Percentiles rank a stretch among this genome's conserved stretches.
These are phyloP conservation scores for Marcusenius ussheri DNA, from an alignment of 2,113 vertebrate genomes.

Conservation along the genomic window DNA sequence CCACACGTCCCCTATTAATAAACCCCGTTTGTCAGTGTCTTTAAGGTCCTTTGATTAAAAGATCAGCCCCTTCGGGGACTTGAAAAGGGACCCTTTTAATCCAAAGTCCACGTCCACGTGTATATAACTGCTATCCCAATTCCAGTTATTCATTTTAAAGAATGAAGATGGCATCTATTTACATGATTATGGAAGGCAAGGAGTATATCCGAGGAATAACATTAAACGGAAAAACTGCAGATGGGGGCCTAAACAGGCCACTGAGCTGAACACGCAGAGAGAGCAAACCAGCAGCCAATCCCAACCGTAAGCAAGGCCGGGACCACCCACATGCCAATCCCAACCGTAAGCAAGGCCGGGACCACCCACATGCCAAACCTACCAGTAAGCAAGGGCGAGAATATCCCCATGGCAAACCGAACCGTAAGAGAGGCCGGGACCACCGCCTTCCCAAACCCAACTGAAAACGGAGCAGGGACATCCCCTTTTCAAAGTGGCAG, in stretches of 20 bases:
- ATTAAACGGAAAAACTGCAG: neutral
- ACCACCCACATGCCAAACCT: neutral
- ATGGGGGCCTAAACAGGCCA: too few relatives aligned
- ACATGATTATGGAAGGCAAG: neutral
- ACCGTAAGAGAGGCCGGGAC: neutral
- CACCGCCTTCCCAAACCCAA: neutral
- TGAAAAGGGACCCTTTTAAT: neutral
- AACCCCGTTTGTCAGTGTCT: neutral
- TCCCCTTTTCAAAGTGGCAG: neutral
- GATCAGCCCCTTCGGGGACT: neutral
- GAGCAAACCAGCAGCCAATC: neutral
- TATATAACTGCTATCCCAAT: neutral
- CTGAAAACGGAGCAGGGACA: neutral
- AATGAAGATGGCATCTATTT: neutral
- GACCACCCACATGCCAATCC: neutral
- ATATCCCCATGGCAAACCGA: neutral
- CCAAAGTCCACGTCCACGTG: neutral
- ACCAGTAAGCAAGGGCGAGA: neutral
- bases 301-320: neutral
- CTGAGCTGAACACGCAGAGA: too few relatives aligned
- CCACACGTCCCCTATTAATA: neutral
- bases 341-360: neutral
- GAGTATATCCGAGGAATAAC: neutral
- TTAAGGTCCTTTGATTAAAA: neutral
- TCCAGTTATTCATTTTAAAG: neutral